A percentile compares a stretch with the other conserved stretches of the same genome.
phyloP scores from a whole-genome alignment of 2,113 vertebrate species.

The Eclectus roratus region DNA sequence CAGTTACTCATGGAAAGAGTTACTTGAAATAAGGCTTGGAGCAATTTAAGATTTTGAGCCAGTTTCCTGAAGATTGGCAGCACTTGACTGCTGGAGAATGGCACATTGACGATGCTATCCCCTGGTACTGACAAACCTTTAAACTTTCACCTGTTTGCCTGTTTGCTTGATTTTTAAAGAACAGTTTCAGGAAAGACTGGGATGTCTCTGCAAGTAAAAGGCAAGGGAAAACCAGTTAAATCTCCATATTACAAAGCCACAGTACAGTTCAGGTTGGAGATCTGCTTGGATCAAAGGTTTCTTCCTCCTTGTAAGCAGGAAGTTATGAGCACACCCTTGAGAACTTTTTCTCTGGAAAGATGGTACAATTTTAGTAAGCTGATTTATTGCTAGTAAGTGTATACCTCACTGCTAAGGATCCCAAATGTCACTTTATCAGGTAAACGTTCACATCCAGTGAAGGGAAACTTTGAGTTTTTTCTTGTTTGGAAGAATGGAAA shows the following conservation, averaged over 20 bases:
- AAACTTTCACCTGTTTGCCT: not conserved
- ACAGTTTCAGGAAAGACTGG: not conserved
- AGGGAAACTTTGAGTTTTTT: slow-evolving; percentile 10
- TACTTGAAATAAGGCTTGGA: too few species aligned
- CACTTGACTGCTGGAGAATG: too few species aligned
- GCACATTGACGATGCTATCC: not conserved
- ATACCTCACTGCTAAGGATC: not conserved
- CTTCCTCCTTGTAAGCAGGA: not conserved
- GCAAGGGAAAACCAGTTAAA: not conserved
- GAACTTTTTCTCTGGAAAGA: not conserved
- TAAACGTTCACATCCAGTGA: not conserved
- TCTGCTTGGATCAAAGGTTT: not conserved
- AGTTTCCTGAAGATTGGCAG: too few species aligned
- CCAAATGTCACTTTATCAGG: not conserved
- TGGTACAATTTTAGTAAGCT: not conserved
- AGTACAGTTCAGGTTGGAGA: not conserved
- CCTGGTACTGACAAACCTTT: not conserved
- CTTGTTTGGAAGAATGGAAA: slow-evolving; percentile 31
- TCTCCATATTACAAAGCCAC: not conserved
- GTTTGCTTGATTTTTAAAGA: not conserved
- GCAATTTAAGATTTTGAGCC: too few species aligned
- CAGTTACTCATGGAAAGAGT: too few species aligned
- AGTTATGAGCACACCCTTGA: not conserved
- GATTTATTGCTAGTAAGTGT: not conserved
- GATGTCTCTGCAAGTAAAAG: not conserved